phyloP scores from a whole-genome alignment of 92 coral and sea anemone genomes.

The Actinostola sp. region DNA sequence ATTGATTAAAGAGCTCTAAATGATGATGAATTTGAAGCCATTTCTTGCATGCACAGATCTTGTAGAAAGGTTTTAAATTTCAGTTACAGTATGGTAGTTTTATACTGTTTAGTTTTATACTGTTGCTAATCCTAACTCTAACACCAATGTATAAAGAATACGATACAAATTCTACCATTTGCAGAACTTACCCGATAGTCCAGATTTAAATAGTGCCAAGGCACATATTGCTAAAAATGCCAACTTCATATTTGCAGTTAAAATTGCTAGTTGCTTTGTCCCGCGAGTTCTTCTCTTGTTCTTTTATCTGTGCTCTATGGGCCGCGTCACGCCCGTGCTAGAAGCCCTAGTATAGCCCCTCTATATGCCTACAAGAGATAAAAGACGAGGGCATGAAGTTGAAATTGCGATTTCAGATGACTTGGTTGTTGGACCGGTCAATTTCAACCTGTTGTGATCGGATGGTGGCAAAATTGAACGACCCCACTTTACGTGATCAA shows the following conservation, averaged over 20 bases:
- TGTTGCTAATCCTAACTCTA: too few species aligned
- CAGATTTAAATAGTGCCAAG: slow-evolving; percentile 19
- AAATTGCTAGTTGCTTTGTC: slow-evolving; percentile 95
- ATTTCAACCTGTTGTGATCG: slow-evolving; percentile 20
- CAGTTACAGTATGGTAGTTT: too few species aligned
- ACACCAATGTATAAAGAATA: too few species aligned
- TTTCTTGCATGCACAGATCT: too few species aligned
- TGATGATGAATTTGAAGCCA: too few species aligned
- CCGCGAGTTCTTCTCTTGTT: slow-evolving; percentile 8
- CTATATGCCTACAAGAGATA: neutral
- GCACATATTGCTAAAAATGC: slow-evolving; percentile 22
- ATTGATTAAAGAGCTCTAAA: too few species aligned
- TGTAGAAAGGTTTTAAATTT: too few species aligned
- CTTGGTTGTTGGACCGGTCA: slow-evolving; percentile 11
- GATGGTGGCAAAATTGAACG: slow-evolving; percentile 27
- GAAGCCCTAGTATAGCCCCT: neutral
- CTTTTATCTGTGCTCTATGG: neutral
- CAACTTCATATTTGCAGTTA: slow-evolving; percentile 20
- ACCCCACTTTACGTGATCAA: slow-evolving; percentile 27
- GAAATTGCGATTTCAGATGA: neutral
- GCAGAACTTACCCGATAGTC: slow-evolving; percentile 12
- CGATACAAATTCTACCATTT: neutral
- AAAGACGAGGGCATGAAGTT: neutral
- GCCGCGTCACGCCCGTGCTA: slow-evolving; percentile 16
- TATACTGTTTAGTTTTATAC: too few species aligned